Percentiles rank a stretch among this genome's conserved stretches.
phyloP scores from a whole-genome alignment of 2,113 vertebrate genomes.

The Micromys minutus region DNA sequence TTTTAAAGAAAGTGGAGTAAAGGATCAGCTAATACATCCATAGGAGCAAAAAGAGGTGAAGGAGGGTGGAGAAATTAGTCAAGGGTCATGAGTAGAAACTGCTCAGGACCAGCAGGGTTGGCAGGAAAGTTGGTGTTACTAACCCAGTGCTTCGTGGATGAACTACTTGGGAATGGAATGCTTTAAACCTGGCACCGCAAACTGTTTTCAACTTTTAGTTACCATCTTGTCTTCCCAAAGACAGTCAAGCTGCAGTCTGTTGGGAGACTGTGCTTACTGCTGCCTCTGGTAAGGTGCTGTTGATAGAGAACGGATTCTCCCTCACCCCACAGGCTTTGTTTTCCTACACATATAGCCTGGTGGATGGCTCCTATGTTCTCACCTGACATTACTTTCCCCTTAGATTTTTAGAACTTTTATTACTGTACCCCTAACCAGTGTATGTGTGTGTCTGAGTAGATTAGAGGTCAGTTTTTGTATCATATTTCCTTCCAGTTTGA shows the following conservation, averaged over 20 bases:
- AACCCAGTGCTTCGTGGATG: background rate
- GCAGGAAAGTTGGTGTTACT: background rate
- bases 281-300: background rate
- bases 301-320: background rate
- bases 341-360: background rate
- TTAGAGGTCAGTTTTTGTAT: background rate
- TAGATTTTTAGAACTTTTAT: background rate
- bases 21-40: background rate
- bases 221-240: background rate
- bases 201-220: background rate
- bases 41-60: background rate
- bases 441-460: background rate
- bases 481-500: background rate
- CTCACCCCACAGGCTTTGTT: background rate
- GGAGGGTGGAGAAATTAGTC: background rate
- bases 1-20: background rate
- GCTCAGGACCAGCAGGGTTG: background rate
- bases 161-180: background rate
- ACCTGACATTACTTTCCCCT: background rate
- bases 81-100: background rate
- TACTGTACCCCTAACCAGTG: background rate
- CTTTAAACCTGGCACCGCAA: background rate
- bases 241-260: background rate
- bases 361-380: background rate
- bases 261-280: background rate